A percentile compares a stretch with the other conserved stretches of the same genome.
These are phyloP conservation scores for Tenebrio molitor DNA, from an alignment of 1,140 invertebrate species.

Conservation along the genomic window DNA sequence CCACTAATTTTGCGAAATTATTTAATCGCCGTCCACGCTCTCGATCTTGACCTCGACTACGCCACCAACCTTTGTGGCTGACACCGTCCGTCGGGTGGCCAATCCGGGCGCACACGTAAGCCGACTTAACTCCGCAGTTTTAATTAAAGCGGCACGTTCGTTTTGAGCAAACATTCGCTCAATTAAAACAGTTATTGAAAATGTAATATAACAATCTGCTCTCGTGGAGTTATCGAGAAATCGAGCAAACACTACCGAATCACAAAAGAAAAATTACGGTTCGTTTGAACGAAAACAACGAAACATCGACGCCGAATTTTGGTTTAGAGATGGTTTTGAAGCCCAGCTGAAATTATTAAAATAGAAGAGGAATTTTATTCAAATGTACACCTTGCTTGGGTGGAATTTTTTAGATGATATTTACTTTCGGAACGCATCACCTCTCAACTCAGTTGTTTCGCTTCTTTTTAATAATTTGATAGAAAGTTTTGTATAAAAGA, in stretches of 20 bases:
- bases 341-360: slow-evolving; percentile 3
- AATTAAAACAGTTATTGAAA: too few species aligned
- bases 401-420: slow-evolving; percentile 13
- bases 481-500: slow-evolving; percentile 20
- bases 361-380: neutral
- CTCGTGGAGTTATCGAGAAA: too few species aligned
- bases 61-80: too few species aligned
- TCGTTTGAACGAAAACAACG: slow-evolving; percentile 9
- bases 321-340: slow-evolving; percentile 1
- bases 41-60: too few species aligned
- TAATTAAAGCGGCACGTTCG: too few species aligned
- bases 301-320: neutral
- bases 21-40: too few species aligned
- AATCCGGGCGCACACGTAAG: too few species aligned
- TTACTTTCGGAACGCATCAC: neutral
- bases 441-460: slow-evolving; percentile 3
- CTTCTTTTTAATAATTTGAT: slow-evolving; percentile 25
- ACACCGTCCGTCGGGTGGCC: too few species aligned
- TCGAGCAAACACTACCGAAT: slow-evolving; percentile 17
- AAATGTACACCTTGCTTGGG: neutral
- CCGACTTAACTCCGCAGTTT: too few species aligned
- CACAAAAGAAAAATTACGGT: neutral
- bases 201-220: too few species aligned
- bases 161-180: too few species aligned
- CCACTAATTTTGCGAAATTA: too few species aligned